Percentiles rank a stretch among this genome's conserved stretches.
Evolutionary conservation across 2,113 vertebrate species (phyloP).

Genomic region (Datnioides undecimradiatus): DNA sequence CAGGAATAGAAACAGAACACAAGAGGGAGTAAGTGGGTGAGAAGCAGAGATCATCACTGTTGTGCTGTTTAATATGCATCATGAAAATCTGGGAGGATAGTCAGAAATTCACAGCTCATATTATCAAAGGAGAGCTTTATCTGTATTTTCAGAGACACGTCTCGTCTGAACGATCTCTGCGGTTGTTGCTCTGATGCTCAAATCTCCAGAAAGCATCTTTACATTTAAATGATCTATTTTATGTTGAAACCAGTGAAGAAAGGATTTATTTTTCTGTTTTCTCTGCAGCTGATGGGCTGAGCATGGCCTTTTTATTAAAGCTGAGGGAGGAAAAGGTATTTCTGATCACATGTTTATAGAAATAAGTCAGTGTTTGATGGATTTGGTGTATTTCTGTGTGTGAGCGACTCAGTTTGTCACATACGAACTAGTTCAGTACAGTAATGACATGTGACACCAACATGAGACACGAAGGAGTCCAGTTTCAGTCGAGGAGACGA

Average conservation of each 20-base stretch:
- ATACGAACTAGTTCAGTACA: not conserved
- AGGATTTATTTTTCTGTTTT: not conserved
- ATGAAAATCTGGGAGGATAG: slow-evolving; percentile 62
- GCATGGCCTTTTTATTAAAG: not conserved
- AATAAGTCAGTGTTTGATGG: not conserved
- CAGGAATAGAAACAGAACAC: slow-evolving; percentile 76
- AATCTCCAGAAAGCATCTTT: not conserved
- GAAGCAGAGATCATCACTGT: slow-evolving; percentile 67
- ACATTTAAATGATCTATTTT: not conserved
- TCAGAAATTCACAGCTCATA: slow-evolving; percentile 57
- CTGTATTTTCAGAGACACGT: slow-evolving; percentile 23
- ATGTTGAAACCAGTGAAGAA: not conserved
- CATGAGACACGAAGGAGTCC: slow-evolving; percentile 18
- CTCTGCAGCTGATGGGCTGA: not conserved
- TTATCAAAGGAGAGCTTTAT: not conserved
- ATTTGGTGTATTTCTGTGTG: not conserved
- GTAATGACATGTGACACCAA: slow-evolving; percentile 19
- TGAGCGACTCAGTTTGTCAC: not conserved
- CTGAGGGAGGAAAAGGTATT: not conserved
- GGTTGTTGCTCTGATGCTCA: not conserved
- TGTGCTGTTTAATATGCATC: slow-evolving; percentile 72
- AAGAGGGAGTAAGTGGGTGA: slow-evolving; percentile 79
- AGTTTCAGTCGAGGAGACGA: slow-evolving; percentile 30
- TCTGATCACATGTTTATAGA: not conserved
- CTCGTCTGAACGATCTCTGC: slow-evolving; percentile 3